phyloP scores from a whole-genome alignment of 1,140 invertebrate species.

The Ceratosolen fusciceps region DNA sequence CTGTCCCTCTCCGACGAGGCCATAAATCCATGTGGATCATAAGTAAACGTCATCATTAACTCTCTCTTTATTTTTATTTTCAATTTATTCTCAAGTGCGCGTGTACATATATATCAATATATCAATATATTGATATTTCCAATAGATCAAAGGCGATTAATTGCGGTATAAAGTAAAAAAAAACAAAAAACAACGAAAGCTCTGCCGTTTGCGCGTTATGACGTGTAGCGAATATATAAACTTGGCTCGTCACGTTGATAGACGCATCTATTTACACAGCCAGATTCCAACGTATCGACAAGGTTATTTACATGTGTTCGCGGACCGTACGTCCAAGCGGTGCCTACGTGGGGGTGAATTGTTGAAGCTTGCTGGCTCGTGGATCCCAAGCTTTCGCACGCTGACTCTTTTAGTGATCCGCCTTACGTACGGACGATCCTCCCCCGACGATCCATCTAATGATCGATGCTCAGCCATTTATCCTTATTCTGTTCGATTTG shows the following conservation, averaged over 20 bases:
- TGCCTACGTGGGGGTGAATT: background rate
- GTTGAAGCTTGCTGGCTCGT: background rate
- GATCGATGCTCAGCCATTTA: slow-evolving; percentile 91
- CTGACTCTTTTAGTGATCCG: no score
- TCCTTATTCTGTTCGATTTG: slow-evolving; percentile 92
- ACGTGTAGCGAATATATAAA: slow-evolving; percentile 17
- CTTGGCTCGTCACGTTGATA: background rate
- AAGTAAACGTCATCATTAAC: no score
- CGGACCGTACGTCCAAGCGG: background rate
- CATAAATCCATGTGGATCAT: no score
- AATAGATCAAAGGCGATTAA: no score
- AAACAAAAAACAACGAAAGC: no score
- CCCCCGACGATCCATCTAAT: slow-evolving; percentile 53
- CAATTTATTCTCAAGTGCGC: no score
- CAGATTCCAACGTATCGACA: background rate
- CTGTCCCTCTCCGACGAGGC: no score
- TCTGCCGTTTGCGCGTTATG: background rate
- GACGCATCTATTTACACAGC: background rate
- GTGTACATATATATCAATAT: no score
- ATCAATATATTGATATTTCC: no score
- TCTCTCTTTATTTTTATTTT: no score
- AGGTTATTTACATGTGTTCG: slow-evolving; percentile 17
- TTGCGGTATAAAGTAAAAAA: no score
- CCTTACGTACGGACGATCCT: no score
- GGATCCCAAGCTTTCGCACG: slow-evolving; percentile 3